Evolutionary conservation across 2,113 vertebrate genomes (phyloP).

Genomic region (Collichthys lucidus): DNA sequence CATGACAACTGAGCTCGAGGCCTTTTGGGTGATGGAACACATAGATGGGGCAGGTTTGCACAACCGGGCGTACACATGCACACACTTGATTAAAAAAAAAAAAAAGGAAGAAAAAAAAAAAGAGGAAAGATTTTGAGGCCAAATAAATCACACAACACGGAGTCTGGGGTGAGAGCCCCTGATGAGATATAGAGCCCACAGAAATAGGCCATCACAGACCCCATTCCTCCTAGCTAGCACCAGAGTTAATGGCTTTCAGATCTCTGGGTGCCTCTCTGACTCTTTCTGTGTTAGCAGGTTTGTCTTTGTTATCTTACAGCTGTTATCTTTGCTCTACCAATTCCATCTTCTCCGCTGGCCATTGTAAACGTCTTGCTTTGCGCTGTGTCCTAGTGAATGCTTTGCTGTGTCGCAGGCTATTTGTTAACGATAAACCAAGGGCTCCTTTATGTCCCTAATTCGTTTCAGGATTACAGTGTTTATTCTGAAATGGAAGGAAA

Average conservation of each 20-base stretch:
- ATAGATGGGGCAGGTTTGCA: slow-evolving; percentile 32
- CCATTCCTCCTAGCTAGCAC: slow-evolving; percentile 63
- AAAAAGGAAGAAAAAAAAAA: slow-evolving; percentile 18
- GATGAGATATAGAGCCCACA: slow-evolving; percentile 79
- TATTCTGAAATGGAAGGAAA: slow-evolving; percentile 24
- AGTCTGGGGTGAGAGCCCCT: slow-evolving; percentile 67
- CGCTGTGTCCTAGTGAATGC: slow-evolving; percentile 43
- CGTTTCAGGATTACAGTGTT: slow-evolving; percentile 8
- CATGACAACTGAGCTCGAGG: slow-evolving; percentile 58
- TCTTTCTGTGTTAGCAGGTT: slow-evolving; percentile 65
- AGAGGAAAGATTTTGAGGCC: slow-evolving; percentile 47
- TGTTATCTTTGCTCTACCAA: slow-evolving; percentile 62
- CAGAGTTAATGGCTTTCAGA: slow-evolving; percentile 77
- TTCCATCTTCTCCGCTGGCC: slow-evolving; percentile 51
- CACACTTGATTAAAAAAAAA: slow-evolving; percentile 48
- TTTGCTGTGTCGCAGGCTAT: slow-evolving; percentile 26
- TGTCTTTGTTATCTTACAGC: slow-evolving; percentile 68
- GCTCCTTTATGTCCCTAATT: slow-evolving; percentile 6
- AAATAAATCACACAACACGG: slow-evolving; percentile 79
- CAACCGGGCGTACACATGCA: slow-evolving; percentile 42
- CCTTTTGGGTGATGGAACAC: slow-evolving; percentile 63
- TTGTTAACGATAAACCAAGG: slow-evolving; percentile 45
- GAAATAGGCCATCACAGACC: slow-evolving; percentile 81
- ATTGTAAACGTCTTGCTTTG: slow-evolving; percentile 32
- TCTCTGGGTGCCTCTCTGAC: slow-evolving; percentile 68